These are phyloP conservation scores for Chalcis sispes DNA, from an alignment of 2,888 invertebrate species.

Conservation along the genomic window DNA sequence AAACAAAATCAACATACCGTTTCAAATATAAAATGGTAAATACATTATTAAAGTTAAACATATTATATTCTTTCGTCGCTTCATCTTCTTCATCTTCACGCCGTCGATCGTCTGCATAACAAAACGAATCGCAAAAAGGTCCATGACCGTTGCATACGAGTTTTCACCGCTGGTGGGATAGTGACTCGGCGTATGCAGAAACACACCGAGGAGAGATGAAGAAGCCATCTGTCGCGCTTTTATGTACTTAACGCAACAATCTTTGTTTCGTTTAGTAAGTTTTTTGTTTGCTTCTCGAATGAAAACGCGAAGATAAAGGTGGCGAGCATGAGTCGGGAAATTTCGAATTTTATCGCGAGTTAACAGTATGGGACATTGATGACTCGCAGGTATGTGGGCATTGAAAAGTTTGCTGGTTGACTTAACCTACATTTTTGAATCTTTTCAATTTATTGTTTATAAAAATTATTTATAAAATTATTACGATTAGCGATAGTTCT, in stretches of 20 bases:
- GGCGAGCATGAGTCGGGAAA: background rate
- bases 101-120: background rate
- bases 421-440: no score
- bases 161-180: no score
- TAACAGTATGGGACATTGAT: slow-evolving; percentile 36
- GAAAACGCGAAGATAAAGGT: background rate
- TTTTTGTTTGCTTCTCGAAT: background rate
- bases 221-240: slow-evolving; percentile 8
- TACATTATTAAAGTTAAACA: no score
- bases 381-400: slow-evolving; percentile 2
- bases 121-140: no score
- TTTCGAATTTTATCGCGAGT: background rate
- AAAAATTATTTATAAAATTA: no score
- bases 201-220: background rate
- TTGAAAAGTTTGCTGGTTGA: no score
- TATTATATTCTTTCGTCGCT: background rate
- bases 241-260: no score
- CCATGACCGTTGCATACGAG: no score
- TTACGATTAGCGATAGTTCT: no score
- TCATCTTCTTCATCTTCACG: background rate
- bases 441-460: no score
- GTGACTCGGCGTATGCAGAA: slow-evolving; percentile 22
- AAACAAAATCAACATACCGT: no score
- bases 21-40: no score
- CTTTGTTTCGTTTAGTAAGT: background rate